phyloP scores from a whole-genome alignment of 2,113 vertebrate species.

The Smithornis capensis region DNA sequence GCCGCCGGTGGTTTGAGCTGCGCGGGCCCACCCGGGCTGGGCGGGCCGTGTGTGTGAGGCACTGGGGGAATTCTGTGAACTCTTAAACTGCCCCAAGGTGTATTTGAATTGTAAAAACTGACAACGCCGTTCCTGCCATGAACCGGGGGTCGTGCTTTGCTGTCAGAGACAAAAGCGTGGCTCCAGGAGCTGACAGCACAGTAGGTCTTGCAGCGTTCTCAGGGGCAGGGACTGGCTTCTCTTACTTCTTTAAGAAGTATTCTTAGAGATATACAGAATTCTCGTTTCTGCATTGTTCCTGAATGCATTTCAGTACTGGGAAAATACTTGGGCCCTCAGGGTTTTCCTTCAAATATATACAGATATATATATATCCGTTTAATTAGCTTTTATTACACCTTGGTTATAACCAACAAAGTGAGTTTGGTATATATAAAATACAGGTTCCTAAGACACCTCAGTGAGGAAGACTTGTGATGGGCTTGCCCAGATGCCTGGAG shows the following conservation, averaged over 20 bases:
- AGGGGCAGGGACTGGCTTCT: neutral
- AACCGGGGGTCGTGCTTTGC: neutral
- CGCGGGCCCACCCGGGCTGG: neutral
- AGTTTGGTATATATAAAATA: neutral
- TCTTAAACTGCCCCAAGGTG: fast-evolving
- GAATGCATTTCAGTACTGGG: neutral
- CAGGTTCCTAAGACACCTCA: neutral
- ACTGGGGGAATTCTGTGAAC: neutral
- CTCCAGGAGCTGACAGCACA: neutral
- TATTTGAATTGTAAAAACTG: fast-evolving
- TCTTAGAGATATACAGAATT: too few species aligned
- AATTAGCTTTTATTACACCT: neutral
- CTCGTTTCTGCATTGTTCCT: neutral
- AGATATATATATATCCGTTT: neutral
- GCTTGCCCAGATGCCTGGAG: neutral
- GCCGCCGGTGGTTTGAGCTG: neutral
- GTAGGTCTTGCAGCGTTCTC: fast-evolving
- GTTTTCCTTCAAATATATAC: fast-evolving
- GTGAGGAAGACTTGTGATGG: neutral
- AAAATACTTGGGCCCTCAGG: neutral
- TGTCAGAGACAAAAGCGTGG: neutral
- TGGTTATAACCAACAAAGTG: neutral
- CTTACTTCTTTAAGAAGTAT: neutral
- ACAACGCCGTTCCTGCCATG: fast-evolving
- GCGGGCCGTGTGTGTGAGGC: neutral